Conservation (phyloP, 2,113 vertebrate genomes). For the Trematomus loennbergii region DNA sequence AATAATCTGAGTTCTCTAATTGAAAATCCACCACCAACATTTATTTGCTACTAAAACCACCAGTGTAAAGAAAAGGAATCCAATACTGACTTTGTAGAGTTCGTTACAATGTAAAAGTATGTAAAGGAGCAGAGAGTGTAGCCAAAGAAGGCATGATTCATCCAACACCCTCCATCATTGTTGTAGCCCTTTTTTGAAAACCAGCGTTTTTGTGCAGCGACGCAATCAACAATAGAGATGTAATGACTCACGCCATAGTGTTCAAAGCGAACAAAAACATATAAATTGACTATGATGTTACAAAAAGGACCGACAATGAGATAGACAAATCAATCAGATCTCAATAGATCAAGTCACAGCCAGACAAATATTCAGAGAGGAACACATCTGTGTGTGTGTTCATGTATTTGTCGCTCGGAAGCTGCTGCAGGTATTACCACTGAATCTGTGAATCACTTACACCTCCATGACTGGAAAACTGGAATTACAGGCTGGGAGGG, state of each 20-base stretch:
- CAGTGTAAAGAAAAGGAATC: constrained; percentile 5
- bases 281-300: constrained; percentile 63
- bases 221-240: constrained; percentile 63
- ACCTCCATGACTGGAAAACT: constrained; percentile 29
- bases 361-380: constrained; percentile 32
- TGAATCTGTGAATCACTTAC: constrained; percentile 30
- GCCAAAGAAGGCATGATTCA: constrained; percentile 65
- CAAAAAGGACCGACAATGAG: constrained; percentile 58
- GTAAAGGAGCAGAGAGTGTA: constrained; percentile 40
- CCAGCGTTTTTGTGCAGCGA: constrained; percentile 54
- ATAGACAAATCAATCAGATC: constrained; percentile 61
- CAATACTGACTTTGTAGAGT: constrained; percentile 4
- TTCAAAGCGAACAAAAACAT: constrained; percentile 63
- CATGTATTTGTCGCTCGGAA: constrained; percentile 2
- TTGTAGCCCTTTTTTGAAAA: constrained; percentile 38
- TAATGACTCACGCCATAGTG: constrained; percentile 70
- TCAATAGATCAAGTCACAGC: constrained; percentile 49
- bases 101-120: constrained; percentile 10
- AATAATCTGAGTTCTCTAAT: neutral
- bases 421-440: constrained; percentile 36
- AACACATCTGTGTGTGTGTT: neutral
- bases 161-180: constrained; percentile 62
- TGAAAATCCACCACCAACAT: constrained; percentile 8
- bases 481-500: constrained; percentile 23
- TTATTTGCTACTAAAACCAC: constrained; percentile 4